Conservation (phyloP, 2,113 vertebrate genomes). For the Anarrhichthys ocellatus region DNA sequence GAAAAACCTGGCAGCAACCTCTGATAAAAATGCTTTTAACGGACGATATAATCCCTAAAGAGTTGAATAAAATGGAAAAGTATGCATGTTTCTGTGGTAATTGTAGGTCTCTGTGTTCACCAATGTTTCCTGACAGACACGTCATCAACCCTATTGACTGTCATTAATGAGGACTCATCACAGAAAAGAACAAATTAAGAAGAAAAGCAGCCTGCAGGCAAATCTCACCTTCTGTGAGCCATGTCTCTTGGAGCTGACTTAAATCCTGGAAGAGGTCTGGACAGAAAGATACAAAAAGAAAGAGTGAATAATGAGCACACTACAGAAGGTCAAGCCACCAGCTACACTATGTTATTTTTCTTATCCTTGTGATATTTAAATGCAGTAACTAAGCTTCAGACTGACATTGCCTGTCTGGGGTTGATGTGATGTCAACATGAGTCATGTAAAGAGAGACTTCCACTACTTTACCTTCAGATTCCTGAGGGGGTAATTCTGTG, state of each 20-base stretch:
- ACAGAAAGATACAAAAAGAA: constrained; percentile 15
- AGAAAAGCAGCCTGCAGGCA: constrained; percentile 23
- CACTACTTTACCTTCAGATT: constrained; percentile 90
- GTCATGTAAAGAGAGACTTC: constrained; percentile 33
- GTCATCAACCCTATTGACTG: neutral
- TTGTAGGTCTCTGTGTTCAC: neutral
- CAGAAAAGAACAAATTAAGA: constrained; percentile 27
- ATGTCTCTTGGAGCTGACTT: constrained; percentile 96
- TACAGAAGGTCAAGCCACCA: neutral
- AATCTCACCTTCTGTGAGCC: constrained; percentile 96
- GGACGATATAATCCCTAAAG: neutral
- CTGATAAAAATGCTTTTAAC: neutral
- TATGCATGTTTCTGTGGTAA: neutral
- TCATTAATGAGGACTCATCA: constrained; percentile 3
- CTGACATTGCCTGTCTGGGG: constrained; percentile 6
- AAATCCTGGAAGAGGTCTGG: constrained; percentile 98
- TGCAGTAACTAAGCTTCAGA: neutral
- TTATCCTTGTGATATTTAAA: neutral
- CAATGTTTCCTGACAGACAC: constrained; percentile 3
- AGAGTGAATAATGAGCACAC: constrained; percentile 15
- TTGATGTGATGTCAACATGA: constrained; percentile 37
- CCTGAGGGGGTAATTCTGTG: constrained; percentile 88
- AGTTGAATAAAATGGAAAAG: neutral
- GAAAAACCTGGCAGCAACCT: neutral
- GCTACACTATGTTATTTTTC: neutral